A percentile compares a stretch with the other conserved stretches of the same genome.
These are phyloP conservation scores for Adineta ricciae DNA, from an alignment of 2,888 invertebrate genomes.

Conservation along the genomic window DNA sequence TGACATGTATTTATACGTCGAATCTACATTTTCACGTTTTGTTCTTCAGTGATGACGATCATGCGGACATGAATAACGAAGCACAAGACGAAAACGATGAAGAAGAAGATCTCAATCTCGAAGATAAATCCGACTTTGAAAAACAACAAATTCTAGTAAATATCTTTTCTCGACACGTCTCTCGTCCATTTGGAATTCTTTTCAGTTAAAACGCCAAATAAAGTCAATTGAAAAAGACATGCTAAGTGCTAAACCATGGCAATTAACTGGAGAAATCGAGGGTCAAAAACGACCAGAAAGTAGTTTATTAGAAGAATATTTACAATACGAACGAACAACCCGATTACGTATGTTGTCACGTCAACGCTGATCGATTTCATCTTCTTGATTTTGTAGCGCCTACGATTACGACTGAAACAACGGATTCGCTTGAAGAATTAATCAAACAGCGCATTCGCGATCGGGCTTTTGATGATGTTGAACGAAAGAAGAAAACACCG, in stretches of 20 bases:
- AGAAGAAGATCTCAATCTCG: slow-evolving; percentile 26
- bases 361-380: no score
- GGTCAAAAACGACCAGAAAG: slow-evolving; percentile 73
- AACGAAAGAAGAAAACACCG: slow-evolving; percentile 63
- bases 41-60: slow-evolving; percentile 25
- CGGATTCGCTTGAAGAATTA: slow-evolving; percentile 73
- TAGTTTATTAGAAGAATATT: slow-evolving; percentile 77
- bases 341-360: slow-evolving; percentile 55
- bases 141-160: slow-evolving; percentile 27
- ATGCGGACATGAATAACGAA: slow-evolving; percentile 24
- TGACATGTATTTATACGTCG: not conserved
- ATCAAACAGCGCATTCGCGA: slow-evolving; percentile 84
- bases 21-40: no score
- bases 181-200: not conserved
- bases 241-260: slow-evolving; percentile 79
- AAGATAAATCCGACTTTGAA: slow-evolving; percentile 25
- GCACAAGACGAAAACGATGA: slow-evolving; percentile 47
- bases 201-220: slow-evolving; percentile 25
- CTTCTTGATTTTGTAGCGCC: slow-evolving; percentile 57
- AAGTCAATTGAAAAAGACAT: slow-evolving; percentile 45
- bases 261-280: slow-evolving; percentile 76
- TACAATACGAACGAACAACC: slow-evolving; percentile 74
- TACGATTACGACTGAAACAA: slow-evolving; percentile 79
- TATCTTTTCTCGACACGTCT: not conserved
- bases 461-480: slow-evolving; percentile 75